Percentiles rank a stretch among this genome's conserved stretches.
Evolutionary conservation across 1,140 invertebrate species (phyloP).

Genomic region (Scaptomyza pallida): DNA sequence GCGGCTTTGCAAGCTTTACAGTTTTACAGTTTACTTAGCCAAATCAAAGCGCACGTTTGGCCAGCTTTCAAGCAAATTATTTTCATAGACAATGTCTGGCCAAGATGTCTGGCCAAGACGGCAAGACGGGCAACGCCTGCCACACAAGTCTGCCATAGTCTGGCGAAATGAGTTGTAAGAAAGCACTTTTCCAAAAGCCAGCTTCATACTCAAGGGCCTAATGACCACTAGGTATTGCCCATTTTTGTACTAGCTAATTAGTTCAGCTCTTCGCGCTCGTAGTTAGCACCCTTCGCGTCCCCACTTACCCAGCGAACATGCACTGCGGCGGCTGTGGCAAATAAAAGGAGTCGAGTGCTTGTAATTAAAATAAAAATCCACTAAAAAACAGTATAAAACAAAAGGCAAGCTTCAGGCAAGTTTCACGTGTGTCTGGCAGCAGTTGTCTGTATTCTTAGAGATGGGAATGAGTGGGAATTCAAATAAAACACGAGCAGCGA

Average conservation of each 20-base stretch:
- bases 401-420: slow-evolving; percentile 20
- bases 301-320: neutral
- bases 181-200: neutral
- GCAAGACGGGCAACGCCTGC: slow-evolving; percentile 15
- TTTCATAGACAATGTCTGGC: slow-evolving; percentile 48
- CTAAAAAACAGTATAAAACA: slow-evolving; percentile 51
- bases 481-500: no score
- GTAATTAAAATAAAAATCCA: slow-evolving; percentile 69
- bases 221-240: slow-evolving; percentile 25
- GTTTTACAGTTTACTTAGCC: slow-evolving; percentile 74
- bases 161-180: slow-evolving; percentile 16
- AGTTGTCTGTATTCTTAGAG: neutral
- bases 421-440: slow-evolving; percentile 35
- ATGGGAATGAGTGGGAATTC: neutral
- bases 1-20: slow-evolving; percentile 54
- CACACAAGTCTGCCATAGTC: slow-evolving; percentile 5
- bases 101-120: slow-evolving; percentile 1
- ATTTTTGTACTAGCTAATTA: slow-evolving; percentile 24
- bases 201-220: slow-evolving; percentile 5
- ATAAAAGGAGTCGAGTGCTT: slow-evolving; percentile 44
- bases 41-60: slow-evolving; percentile 63
- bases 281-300: neutral
- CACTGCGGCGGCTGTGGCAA: neutral
- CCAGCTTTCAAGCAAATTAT: slow-evolving; percentile 75
- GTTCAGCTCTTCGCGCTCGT: neutral